Percentiles rank a stretch among this genome's conserved stretches.
These are phyloP conservation scores for Habrosyne pyritoides DNA, from an alignment of 2,888 invertebrate genomes.

Conservation along the genomic window DNA sequence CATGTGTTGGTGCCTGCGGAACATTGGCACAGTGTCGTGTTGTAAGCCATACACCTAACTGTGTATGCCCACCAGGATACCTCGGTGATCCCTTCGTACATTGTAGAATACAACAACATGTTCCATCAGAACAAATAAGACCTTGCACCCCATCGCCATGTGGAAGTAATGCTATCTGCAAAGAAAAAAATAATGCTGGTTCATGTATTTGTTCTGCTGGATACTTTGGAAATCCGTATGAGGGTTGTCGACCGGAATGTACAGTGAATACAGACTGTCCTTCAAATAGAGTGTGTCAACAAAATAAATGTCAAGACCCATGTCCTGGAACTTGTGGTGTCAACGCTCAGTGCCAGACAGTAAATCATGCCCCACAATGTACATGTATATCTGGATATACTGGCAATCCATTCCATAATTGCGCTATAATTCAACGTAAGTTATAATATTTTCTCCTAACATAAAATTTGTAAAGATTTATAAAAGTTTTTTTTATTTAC, in stretches of 20 bases:
- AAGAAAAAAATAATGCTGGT: conserved; percentile 87
- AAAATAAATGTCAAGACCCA: conserved; percentile 89
- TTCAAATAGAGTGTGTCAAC: conserved; percentile 88
- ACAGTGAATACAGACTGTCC: conserved; percentile 89
- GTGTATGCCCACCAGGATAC: conserved; percentile 85
- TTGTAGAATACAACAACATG: conserved; percentile 75
- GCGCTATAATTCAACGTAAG: conserved; percentile 60
- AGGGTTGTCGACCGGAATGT: conserved; percentile 90
- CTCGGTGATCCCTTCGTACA: conserved; percentile 89
- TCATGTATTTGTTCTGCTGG: conserved; percentile 87
- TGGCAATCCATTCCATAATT: conserved; percentile 84
- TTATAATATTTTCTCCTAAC: conserved; percentile 12
- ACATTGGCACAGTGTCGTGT: conserved; percentile 88
- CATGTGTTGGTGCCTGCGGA: conserved; percentile 89
- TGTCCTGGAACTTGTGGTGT: conserved; percentile 90
- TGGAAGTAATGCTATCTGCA: conserved; percentile 88
- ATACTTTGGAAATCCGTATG: conserved; percentile 86
- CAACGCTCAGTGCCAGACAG: conserved; percentile 88
- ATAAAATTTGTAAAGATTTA: too few species aligned
- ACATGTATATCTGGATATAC: conserved; percentile 86
- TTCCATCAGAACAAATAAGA: conserved; percentile 68
- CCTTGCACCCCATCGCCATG: conserved; percentile 89
- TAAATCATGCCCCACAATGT: conserved; percentile 89
- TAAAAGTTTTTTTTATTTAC: neutral
- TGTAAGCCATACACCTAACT: conserved; percentile 88